Base-by-base conservation (phyloP, 92 coral and sea anemone genomes). In the Pocillopora meandrina region DNA sequence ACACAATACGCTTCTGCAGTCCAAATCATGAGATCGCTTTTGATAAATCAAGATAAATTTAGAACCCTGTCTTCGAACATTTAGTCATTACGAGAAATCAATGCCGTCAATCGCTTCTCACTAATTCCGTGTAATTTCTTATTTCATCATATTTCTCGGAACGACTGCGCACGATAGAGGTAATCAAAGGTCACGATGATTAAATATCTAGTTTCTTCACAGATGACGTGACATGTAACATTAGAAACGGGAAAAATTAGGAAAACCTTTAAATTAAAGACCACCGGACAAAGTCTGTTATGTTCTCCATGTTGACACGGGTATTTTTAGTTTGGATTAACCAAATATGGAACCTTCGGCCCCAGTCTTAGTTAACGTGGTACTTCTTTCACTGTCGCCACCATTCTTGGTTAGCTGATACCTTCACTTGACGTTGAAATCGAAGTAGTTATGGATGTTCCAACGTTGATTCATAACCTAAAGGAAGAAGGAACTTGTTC, bases 271-370 rank as follows among this genome's bases (percentile, higher is more conserved):
- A 70, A 70, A 17, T 33, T 70, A 36, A 70, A 19, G 17, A 35
- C 55, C 21, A 65, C 36, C 13, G 2, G 10, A 33, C 78, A 57
- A 56, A 26, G 79, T 70, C 74, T 47, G 26, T 18, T 75, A 33
- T 15, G 18, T 20, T 65, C 21, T 26, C 79, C 79, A 75, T 75
- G 79, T 75, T 75, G 66, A 75, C 56, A 0, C 18, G 55, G 47
- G 23, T 12, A 62, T 36, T 63, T 26, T 20, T 56, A 16, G 9
- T n/a, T 74, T 57, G 36, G 17, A 18, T 26, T 35, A 12, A 18
- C 72, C 49, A 33, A 68, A 68, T 68, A 33, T 13, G 16, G 72
- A 14, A 12, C 72, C 55, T 68, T 68, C 72, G 10, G 35, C 1
- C 52, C 72, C 72, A 68, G 72, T 36, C 19, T 47, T 68, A 68